Base-by-base conservation (phyloP, 2,113 vertebrate species). In the Perca schrenkii region DNA sequence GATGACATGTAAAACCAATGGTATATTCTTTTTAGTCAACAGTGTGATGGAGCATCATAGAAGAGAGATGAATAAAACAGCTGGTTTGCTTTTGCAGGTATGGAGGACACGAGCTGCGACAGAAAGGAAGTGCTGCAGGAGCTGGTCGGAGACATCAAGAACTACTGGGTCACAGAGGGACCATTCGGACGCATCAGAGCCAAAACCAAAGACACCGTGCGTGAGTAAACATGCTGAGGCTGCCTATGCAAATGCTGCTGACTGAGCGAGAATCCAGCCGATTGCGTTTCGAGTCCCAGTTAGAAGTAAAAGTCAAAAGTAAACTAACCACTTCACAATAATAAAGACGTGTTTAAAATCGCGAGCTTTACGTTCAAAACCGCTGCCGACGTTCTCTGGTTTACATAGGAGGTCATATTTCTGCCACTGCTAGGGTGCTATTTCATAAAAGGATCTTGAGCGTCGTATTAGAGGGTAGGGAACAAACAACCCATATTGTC, bases 41-140 rank as follows among this genome's bases (percentile, higher is more conserved):
- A 36, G 34, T 22, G 21, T 22, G 7, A 28, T 6, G 46, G 8
- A 28, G 46, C 5, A 7, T 4, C 2, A 31, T 15, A n/a, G 21
- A 13, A 68, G 15, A 46, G 13, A 1, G 34, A n/a, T 49, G 22
- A 17, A 17, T 5, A 19, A 17, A 34, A 22, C 15, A 1, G 14
- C 10, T 28, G 4, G 3, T 12, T 34, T n/a, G 12, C 8, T 75
- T 40, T 56, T 77, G 4, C 88, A 96, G 96, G 96, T 12, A 96
- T 96, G 95, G 95, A 94, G 53, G 93, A 91, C 4, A 95, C 74
- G 0, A 96, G 92, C 86, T 96, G 96, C 54, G 62, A 92, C 13
- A 90, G 95, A 80, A 95, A 94, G 77, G 95, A 95, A 68, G 83
- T 28, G 6, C 84, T 96, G 61, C 74, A 92, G 79, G 80, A 94